Percentiles rank a stretch among this genome's conserved stretches.
These are phyloP conservation scores for Morinoia aosen DNA, from an alignment of 2,888 invertebrate species.

Conservation along the genomic window DNA sequence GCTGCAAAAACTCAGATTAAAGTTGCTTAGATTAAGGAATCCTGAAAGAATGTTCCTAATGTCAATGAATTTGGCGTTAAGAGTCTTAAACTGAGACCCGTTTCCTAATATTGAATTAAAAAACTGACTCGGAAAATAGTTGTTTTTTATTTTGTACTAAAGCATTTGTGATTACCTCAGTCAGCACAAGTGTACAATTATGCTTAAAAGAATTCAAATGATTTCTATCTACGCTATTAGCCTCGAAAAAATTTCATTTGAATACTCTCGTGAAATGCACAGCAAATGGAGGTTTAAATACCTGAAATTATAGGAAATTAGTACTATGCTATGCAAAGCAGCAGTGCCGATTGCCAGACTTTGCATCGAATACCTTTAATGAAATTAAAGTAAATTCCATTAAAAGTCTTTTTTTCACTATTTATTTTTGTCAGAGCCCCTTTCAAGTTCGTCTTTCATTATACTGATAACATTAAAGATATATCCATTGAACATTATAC, in stretches of 20 bases:
- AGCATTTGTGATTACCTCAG: no score
- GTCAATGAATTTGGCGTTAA: background rate
- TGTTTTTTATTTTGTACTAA: no score
- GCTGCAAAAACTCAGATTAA: background rate
- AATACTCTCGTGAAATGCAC: no score
- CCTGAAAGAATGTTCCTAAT: background rate
- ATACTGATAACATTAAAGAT: background rate
- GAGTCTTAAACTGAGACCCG: background rate
- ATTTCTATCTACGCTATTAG: no score
- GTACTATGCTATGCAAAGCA: no score
- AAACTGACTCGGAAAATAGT: no score
- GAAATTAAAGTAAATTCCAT: background rate
- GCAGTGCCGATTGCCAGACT: background rate
- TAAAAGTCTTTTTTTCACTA: background rate
- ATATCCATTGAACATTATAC: background rate
- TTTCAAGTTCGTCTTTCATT: background rate
- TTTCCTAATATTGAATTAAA: no score
- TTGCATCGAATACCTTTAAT: background rate
- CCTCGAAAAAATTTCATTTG: no score
- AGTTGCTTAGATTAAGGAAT: background rate
- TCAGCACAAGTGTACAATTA: no score
- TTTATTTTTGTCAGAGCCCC: background rate
- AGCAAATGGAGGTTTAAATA: no score
- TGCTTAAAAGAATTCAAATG: no score
- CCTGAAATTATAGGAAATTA: no score